Percentiles rank a stretch among this genome's conserved stretches.
Evolutionary conservation across 35 echinoderm and acorn worm species (phyloP).

Genomic region (Anneissia japonica): DNA sequence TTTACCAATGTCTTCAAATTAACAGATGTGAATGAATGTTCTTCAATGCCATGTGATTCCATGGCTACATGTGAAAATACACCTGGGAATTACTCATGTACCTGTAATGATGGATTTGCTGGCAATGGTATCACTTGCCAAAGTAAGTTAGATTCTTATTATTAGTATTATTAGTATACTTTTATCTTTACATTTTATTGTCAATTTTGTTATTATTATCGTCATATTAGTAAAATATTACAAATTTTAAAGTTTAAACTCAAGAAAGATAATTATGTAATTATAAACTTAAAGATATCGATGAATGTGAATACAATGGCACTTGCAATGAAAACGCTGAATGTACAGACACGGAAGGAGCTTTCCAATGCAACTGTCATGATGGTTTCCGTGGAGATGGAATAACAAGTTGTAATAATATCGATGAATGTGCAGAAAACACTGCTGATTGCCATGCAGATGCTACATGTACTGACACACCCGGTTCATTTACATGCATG

Average conservation of each 20-base stretch:
- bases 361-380: constrained; percentile 46
- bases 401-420: neutral
- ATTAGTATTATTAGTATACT: too few relatives aligned
- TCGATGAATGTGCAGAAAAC: constrained; percentile 9
- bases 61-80: neutral
- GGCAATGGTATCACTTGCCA: neutral
- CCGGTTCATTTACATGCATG: constrained; percentile 7
- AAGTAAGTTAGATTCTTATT: too few relatives aligned
- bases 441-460: neutral
- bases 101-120: constrained; percentile 11
- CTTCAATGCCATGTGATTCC: neutral
- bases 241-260: too few relatives aligned
- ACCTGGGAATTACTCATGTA: constrained; percentile 14
- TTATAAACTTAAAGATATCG: constrained; percentile 51
- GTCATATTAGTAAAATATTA: too few relatives aligned
- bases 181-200: too few relatives aligned
- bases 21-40: constrained; percentile 34
- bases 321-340: constrained; percentile 40
- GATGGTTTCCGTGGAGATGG: constrained; percentile 38
- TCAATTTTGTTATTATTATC: too few relatives aligned
- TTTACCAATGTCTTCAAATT: too few relatives aligned
- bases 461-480: neutral
- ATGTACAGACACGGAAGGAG: constrained; percentile 56
- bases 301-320: constrained; percentile 53
- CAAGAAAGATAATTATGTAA: too few relatives aligned